Conservation (phyloP, 2,797 vertebrate genomes). For the Aldrovandia affinis region DNA sequence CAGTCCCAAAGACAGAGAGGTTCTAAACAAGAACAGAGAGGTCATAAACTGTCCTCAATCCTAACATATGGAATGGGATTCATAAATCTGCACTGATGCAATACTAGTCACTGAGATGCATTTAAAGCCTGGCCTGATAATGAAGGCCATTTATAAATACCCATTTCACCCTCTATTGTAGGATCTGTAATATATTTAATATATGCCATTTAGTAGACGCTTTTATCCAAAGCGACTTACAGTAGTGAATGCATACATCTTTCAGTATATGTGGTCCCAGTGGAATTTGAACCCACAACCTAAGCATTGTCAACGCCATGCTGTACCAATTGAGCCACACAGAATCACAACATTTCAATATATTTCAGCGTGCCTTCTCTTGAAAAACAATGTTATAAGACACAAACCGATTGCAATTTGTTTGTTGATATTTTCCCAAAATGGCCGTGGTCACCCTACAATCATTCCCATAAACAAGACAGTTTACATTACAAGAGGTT, state of each 20-base stretch:
- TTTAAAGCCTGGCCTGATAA: neutral
- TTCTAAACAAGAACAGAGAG: neutral
- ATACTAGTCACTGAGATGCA: neutral
- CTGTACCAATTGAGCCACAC: too few relatives aligned
- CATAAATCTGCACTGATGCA: neutral
- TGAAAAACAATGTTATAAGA: neutral
- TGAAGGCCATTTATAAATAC: too few relatives aligned
- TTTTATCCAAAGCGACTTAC: too few relatives aligned
- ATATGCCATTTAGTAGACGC: too few relatives aligned
- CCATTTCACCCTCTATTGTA: neutral
- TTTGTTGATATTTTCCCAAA: neutral
- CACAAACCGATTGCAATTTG: neutral
- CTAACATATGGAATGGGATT: neutral
- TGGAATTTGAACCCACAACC: too few relatives aligned
- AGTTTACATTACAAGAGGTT: too few relatives aligned
- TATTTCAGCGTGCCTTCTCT: neutral
- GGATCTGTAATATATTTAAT: neutral
- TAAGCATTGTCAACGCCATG: too few relatives aligned
- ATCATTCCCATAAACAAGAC: neutral
- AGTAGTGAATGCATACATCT: too few relatives aligned
- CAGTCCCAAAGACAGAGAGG: constrained; percentile 11
- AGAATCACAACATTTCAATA: too few relatives aligned
- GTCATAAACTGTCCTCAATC: neutral
- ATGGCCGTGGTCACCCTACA: neutral
- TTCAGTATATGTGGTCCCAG: too few relatives aligned